Conservation (phyloP, 2,797 vertebrate genomes). For the Odontamblyopus rebecca region DNA sequence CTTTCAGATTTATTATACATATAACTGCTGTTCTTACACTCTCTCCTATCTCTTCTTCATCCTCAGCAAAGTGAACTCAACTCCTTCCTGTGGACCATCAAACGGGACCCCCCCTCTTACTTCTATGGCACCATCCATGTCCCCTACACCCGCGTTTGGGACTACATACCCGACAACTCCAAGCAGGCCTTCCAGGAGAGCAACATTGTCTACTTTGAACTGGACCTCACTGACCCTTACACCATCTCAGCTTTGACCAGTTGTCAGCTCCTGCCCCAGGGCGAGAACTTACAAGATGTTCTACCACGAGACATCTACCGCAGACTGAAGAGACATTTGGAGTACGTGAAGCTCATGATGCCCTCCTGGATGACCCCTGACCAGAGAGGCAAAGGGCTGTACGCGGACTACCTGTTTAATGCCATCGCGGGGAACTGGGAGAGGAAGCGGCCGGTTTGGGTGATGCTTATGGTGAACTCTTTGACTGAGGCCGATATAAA, state of each 20-base stretch:
- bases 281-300: slow-evolving; percentile 86
- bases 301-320: slow-evolving; percentile 85
- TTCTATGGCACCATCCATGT: slow-evolving; percentile 92
- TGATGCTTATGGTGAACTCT: slow-evolving; percentile 93
- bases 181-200: slow-evolving; percentile 90
- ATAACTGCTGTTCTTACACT: background rate
- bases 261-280: slow-evolving; percentile 87
- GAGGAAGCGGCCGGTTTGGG: slow-evolving; percentile 87
- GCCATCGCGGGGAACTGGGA: slow-evolving; percentile 93
- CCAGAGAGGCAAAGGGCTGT: slow-evolving; percentile 86
- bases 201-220: slow-evolving; percentile 87
- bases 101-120: slow-evolving; percentile 86
- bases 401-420: slow-evolving; percentile 89
- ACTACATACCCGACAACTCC: slow-evolving; percentile 88
- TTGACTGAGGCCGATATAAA: slow-evolving; percentile 87
- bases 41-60: background rate
- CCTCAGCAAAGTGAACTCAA: slow-evolving; percentile 86
- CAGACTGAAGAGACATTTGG: slow-evolving; percentile 84
- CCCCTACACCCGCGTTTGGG: slow-evolving; percentile 87
- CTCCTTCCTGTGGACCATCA: slow-evolving; percentile 92
- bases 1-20: background rate
- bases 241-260: slow-evolving; percentile 86
- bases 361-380: slow-evolving; percentile 90
- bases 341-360: slow-evolving; percentile 91
- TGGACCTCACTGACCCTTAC: slow-evolving; percentile 88